Conservation (phyloP, 2,797 vertebrate species). For the Oryzias sinensis region DNA sequence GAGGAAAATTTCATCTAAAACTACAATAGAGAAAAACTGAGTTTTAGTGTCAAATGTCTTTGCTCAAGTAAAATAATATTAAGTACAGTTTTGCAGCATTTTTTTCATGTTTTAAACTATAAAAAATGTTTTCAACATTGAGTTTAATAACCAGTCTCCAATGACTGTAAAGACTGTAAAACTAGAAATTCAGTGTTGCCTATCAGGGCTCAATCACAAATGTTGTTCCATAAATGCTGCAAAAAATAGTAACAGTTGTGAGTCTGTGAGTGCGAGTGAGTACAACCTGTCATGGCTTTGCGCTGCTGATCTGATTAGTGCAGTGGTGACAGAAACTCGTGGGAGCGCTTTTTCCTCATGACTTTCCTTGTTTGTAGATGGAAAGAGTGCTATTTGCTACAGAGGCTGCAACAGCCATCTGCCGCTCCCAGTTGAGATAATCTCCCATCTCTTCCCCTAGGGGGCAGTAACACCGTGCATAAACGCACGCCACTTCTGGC, state of each 20-base stretch:
- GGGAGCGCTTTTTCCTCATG: conserved; percentile 57
- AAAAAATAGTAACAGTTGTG: conserved; percentile 29
- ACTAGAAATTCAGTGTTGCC: not conserved
- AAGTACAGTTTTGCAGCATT: not conserved
- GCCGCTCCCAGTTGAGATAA: conserved; percentile 37
- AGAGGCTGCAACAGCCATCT: conserved; percentile 58
- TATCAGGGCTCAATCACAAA: conserved; percentile 7
- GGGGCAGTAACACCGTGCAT: conserved; percentile 72
- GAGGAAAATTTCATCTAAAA: conserved; percentile 7
- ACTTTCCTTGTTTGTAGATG: conserved; percentile 54
- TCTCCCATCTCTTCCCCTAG: conserved; percentile 49
- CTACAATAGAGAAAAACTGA: not conserved
- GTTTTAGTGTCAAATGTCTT: conserved; percentile 2
- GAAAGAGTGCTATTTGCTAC: conserved; percentile 55
- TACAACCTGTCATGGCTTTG: conserved; percentile 46
- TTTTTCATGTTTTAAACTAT: not conserved
- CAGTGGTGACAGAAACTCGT: conserved; percentile 62
- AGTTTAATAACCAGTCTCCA: not conserved
- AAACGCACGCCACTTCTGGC: conserved; percentile 9
- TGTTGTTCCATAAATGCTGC: conserved; percentile 31
- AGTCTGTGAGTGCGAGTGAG: conserved; percentile 49
- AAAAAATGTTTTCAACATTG: not conserved
- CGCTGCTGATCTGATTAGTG: conserved; percentile 58
- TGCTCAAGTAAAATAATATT: not conserved
- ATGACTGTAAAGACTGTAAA: too few relatives aligned